phyloP scores from a whole-genome alignment of 1,140 invertebrate species.

The Plectrocnemia conspersa region DNA sequence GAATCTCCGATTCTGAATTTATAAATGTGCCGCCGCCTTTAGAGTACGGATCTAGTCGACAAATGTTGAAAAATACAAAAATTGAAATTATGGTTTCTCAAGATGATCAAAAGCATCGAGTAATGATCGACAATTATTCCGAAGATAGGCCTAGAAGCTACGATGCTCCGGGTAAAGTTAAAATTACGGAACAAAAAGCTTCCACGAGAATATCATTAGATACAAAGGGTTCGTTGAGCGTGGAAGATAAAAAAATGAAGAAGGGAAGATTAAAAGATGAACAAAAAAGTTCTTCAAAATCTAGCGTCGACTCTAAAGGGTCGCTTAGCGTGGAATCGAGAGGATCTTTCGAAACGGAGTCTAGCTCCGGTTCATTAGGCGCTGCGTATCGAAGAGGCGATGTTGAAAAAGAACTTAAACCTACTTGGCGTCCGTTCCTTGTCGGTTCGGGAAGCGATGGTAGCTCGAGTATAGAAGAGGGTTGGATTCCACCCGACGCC shows the following conservation, averaged over 20 bases:
- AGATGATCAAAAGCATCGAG: slow-evolving; percentile 51
- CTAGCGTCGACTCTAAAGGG: slow-evolving; percentile 57
- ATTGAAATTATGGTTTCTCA: slow-evolving; percentile 52
- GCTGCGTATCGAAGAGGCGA: slow-evolving; percentile 60
- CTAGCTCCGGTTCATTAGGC: slow-evolving; percentile 67
- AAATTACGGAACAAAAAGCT: slow-evolving; percentile 46
- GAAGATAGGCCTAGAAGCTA: slow-evolving; percentile 46
- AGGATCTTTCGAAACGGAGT: slow-evolving; percentile 66
- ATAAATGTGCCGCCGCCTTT: slow-evolving; percentile 10
- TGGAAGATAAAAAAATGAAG: slow-evolving; percentile 47
- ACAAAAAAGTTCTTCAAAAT: slow-evolving; percentile 55
- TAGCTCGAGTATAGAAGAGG: slow-evolving; percentile 75
- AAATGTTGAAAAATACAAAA: slow-evolving; percentile 46
- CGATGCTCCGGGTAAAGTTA: slow-evolving; percentile 45
- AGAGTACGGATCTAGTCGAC: slow-evolving; percentile 15
- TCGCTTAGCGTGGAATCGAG: slow-evolving; percentile 60
- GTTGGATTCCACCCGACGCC: slow-evolving; percentile 70
- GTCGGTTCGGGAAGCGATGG: slow-evolving; percentile 68
- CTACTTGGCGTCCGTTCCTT: slow-evolving; percentile 77
- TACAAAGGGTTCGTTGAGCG: slow-evolving; percentile 50
- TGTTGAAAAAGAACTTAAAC: slow-evolving; percentile 59
- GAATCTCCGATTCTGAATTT: too few species aligned
- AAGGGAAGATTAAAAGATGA: slow-evolving; percentile 46
- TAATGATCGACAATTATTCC: slow-evolving; percentile 49
- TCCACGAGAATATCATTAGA: slow-evolving; percentile 50